Evolutionary conservation across 2,888 invertebrate genomes (phyloP), one percentile per base, ranked within the genome.

Genomic region (Drosophila pseudotalamancana): DNA sequence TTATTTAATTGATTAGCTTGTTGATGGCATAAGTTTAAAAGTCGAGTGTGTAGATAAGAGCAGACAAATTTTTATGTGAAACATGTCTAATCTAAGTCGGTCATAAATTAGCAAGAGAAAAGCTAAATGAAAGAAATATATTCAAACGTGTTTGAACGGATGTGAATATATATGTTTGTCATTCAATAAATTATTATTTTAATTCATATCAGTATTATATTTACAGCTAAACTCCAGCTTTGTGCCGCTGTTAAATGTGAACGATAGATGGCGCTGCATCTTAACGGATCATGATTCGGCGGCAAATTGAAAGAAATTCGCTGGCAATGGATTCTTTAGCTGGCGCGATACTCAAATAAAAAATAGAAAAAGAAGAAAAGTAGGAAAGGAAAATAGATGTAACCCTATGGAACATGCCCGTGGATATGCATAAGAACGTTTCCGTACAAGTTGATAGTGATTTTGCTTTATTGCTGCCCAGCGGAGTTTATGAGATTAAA

Each of bases 381-480:
- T n/a, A n/a, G n/a, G n/a, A n/a, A n/a, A n/a, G n/a, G n/a, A n/a
- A n/a, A 50, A 25, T n/a, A 19, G 23, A n/a, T 45, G 51, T 51
- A 59, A 53, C 46, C 59, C 55, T 65, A 78, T 77, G 82, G 88
- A 88, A 87, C 77, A 89, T 88, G 88, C 89, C 88, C 81, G 86
- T 89, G 90, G 91, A 91, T 90, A 94, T 94, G 94, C 94, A 94
- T 93, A 94, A 94, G 93, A 94, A 95, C 93, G 95, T 95, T 89
- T 95, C 95, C 91, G 95, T 95, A 92, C 95, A 95, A 94, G 95
- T 95, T 92, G 95, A 95, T 93, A 95, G 95, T 94, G 95, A 95
- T 93, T 95, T 95, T 93, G 95, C 95, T 90, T 93, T 95, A 92
- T 93, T 95, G 90, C 93, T 95, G 90, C 95, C 95, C 80, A 94